These are phyloP conservation scores for Amblyjoppa fuscipennis DNA, from an alignment of 2,888 invertebrate species.

Conservation along the genomic window DNA sequence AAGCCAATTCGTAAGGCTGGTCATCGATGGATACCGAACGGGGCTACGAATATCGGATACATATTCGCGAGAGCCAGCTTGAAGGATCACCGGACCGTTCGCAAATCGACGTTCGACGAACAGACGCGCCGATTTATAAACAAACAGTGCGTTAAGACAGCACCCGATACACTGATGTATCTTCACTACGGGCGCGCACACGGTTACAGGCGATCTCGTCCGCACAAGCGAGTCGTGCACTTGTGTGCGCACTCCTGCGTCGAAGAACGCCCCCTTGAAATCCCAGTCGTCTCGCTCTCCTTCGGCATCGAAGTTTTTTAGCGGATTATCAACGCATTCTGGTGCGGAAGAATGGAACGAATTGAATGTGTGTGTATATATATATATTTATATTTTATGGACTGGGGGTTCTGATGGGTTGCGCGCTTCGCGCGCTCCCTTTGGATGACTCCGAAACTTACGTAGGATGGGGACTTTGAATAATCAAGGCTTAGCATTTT, in stretches of 20 bases:
- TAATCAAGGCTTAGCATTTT: no score
- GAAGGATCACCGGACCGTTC: conserved; percentile 11
- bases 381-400: neutral
- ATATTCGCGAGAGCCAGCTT: conserved; percentile 28
- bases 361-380: neutral
- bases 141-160: conserved; percentile 33
- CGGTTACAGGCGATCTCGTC: neutral
- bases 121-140: neutral
- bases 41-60: conserved; percentile 7
- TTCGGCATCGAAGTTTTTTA: neutral
- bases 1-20: neutral
- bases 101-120: neutral
- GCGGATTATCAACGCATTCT: conserved; percentile 7
- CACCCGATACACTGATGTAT: conserved; percentile 24
- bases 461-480: no score
- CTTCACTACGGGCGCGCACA: neutral
- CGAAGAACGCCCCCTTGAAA: conserved; percentile 22
- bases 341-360: neutral
- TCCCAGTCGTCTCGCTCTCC: conserved; percentile 1
- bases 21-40: conserved; percentile 3
- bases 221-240: neutral
- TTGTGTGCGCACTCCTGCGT: conserved; percentile 12
- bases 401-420: no score
- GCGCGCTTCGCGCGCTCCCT: no score
- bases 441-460: no score